These are phyloP conservation scores for Brachymystax lenok DNA, from an alignment of 2,797 vertebrate genomes.

Conservation along the genomic window DNA sequence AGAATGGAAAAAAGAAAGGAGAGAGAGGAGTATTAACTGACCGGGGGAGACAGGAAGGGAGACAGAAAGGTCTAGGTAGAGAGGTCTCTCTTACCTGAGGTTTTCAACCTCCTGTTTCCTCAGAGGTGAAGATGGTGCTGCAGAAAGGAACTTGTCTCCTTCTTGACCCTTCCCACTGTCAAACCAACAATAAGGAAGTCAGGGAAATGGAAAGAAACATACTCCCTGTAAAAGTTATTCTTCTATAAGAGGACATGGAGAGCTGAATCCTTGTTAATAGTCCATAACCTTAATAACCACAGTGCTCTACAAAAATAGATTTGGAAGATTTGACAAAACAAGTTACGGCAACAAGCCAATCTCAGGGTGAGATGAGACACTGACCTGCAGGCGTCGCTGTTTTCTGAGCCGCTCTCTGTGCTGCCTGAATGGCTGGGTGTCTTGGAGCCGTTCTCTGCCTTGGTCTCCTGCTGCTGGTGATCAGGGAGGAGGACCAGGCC, in stretches of 20 bases:
- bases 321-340: too few relatives aligned
- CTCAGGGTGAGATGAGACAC: slow-evolving; percentile 37
- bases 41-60: neutral
- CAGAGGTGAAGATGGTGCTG: slow-evolving; percentile 92
- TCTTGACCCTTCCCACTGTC: slow-evolving; percentile 92
- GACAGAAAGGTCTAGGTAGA: neutral
- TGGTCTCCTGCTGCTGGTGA: slow-evolving; percentile 88
- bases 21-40: neutral
- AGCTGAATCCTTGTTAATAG: too few relatives aligned
- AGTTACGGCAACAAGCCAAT: neutral
- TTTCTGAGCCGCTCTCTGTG: slow-evolving; percentile 86
- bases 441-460: slow-evolving; percentile 89
- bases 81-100: slow-evolving; percentile 80
- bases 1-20: too few relatives aligned
- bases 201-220: neutral
- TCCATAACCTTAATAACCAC: too few relatives aligned
- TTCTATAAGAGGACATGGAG: too few relatives aligned
- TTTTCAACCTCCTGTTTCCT: slow-evolving; percentile 97
- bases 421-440: slow-evolving; percentile 83
- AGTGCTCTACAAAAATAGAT: too few relatives aligned
- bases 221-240: too few relatives aligned
- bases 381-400: slow-evolving; percentile 92
- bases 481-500: slow-evolving; percentile 92
- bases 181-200: slow-evolving; percentile 19
- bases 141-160: slow-evolving; percentile 92